These are phyloP conservation scores for Parus major DNA, from an alignment of 2,113 vertebrate species.

Conservation along the genomic window DNA sequence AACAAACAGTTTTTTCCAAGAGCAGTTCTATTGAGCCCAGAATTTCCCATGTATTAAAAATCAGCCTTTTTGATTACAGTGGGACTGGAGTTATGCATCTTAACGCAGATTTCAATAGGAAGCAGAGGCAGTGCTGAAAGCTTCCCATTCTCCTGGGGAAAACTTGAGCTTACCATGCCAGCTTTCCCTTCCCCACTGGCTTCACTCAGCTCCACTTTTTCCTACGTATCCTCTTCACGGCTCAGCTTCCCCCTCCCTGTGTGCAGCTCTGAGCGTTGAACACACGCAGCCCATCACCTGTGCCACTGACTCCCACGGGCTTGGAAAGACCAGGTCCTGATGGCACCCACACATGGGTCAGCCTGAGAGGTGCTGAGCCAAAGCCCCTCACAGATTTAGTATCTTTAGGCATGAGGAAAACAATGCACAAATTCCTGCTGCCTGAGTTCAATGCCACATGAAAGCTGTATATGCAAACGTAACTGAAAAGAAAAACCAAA, in stretches of 20 bases:
- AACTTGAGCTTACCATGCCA: background rate
- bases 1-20: background rate
- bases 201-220: background rate
- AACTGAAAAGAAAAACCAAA: background rate
- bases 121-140: background rate
- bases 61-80: background rate
- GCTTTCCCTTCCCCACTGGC: background rate
- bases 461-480: background rate
- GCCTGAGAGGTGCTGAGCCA: background rate
- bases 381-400: background rate
- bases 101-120: background rate
- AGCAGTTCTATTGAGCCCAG: background rate
- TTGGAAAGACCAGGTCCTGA: background rate
- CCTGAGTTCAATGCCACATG: background rate
- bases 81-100: background rate
- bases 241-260: background rate
- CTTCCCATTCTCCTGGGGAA: background rate
- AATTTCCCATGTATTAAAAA: constrained; percentile 18
- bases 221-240: fast-evolving
- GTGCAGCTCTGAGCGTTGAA: fast-evolving
- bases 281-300: fast-evolving
- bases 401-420: background rate
- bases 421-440: background rate
- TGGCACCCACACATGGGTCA: background rate
- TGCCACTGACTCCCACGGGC: background rate